Evolutionary conservation across 2,888 invertebrate species (phyloP).

Genomic region (Aquatica leii): DNA sequence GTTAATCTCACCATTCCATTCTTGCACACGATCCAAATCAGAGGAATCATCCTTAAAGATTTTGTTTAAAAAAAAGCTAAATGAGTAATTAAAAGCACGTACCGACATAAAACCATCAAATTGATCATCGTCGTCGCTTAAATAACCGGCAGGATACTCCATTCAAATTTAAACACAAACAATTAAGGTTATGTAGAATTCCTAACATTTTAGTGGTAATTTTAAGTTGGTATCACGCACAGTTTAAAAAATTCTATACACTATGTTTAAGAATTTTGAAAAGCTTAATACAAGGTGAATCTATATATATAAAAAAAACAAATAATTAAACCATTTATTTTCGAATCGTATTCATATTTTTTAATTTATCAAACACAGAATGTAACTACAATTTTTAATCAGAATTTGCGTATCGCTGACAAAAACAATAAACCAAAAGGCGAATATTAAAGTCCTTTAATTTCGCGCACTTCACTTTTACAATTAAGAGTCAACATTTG

Average conservation of each 20-base stretch:
- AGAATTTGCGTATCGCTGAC: too few species aligned
- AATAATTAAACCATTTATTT: constrained; percentile 56
- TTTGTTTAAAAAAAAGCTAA: constrained; percentile 11
- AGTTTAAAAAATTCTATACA: background rate
- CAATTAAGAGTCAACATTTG: constrained; percentile 40
- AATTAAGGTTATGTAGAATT: too few species aligned
- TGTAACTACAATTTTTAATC: constrained; percentile 32
- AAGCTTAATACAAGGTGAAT: too few species aligned
- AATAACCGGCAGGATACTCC: constrained; percentile 44
- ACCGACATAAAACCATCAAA: constrained; percentile 36
- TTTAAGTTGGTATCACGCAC: too few species aligned
- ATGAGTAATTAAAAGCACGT: constrained; percentile 19
- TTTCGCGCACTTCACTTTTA: constrained; percentile 40
- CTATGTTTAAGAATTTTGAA: too few species aligned
- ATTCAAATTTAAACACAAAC: constrained; percentile 5
- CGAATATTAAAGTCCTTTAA: constrained; percentile 31
- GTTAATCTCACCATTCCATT: background rate
- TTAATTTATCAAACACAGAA: constrained; percentile 35
- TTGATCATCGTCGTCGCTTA: constrained; percentile 47
- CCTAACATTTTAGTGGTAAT: too few species aligned
- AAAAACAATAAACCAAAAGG: constrained; percentile 19
- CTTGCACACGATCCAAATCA: background rate
- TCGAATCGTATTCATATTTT: constrained; percentile 47
- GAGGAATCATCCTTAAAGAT: constrained; percentile 30
- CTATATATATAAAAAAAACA: too few species aligned